phyloP scores from a whole-genome alignment of 1,140 invertebrate species.

The Formica selysi region DNA sequence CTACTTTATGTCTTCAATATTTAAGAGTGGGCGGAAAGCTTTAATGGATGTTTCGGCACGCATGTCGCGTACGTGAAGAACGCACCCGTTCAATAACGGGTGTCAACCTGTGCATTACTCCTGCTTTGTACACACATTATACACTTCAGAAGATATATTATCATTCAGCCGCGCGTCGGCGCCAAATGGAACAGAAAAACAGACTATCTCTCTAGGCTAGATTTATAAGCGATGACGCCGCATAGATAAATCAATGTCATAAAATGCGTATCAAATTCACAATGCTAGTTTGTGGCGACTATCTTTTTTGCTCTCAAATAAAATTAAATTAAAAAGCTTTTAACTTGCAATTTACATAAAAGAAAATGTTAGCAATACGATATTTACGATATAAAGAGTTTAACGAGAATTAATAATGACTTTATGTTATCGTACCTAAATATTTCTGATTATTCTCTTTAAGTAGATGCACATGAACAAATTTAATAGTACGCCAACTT shows the following conservation, averaged over 20 bases:
- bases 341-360: not conserved
- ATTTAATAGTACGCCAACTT: conserved; percentile 46
- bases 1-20: not conserved
- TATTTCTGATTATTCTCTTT: conserved; percentile 1
- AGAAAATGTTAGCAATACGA: not conserved
- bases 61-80: conserved; percentile 32
- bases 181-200: conserved; percentile 15
- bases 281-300: not conserved
- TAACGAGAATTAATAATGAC: not conserved
- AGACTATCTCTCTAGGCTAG: not conserved
- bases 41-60: conserved; percentile 60
- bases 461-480: not conserved
- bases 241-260: not conserved
- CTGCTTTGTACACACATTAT: conserved; percentile 1
- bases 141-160: conserved; percentile 54
- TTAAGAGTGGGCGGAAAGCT: conserved; percentile 31
- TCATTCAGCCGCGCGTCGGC: conserved; percentile 5
- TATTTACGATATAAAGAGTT: not conserved
- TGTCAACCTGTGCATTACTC: not conserved
- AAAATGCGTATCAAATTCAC: not conserved
- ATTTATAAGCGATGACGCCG: conserved; percentile 1
- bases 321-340: conserved; percentile 5
- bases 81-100: not conserved
- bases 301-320: not conserved
- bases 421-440: not conserved